phyloP scores from a whole-genome alignment of 2,888 invertebrate species.

The Ectemnius cavifrons region DNA sequence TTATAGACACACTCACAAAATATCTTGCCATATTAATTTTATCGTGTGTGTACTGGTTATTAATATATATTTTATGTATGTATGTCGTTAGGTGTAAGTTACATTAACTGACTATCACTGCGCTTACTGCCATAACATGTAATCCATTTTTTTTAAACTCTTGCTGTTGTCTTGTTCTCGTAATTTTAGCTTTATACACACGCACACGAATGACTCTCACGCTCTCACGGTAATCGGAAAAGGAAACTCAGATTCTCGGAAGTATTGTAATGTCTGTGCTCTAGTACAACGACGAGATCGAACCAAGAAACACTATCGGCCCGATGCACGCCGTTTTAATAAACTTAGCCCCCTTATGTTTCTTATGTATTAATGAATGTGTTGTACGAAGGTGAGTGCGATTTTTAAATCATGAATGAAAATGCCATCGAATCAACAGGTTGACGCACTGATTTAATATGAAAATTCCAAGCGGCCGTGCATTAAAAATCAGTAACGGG shows the following conservation, averaged over 20 bases:
- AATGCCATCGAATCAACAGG: no score
- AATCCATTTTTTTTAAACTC: constrained; percentile 49
- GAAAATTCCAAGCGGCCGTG: no score
- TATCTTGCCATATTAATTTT: constrained; percentile 59
- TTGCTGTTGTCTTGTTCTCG: constrained; percentile 44
- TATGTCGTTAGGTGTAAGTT: constrained; percentile 55
- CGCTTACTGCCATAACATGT: constrained; percentile 71
- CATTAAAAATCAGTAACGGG: no score
- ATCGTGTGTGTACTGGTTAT: constrained; percentile 51
- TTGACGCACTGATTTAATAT: no score
- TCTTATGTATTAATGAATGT: no score
- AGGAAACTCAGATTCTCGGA: constrained; percentile 28
- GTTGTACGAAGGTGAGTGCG: no score
- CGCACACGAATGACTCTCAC: constrained; percentile 41
- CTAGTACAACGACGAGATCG: constrained; percentile 8
- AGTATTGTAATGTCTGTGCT: constrained; percentile 28
- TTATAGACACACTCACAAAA: constrained; percentile 66
- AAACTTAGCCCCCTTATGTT: no score
- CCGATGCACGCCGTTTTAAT: no score
- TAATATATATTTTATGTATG: constrained; percentile 52
- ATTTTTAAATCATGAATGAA: no score
- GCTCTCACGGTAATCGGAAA: constrained; percentile 18
- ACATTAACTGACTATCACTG: constrained; percentile 72
- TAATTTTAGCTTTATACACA: constrained; percentile 34
- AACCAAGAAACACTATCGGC: background rate